A percentile compares a stretch with the other conserved stretches of the same genome.
phyloP scores from a whole-genome alignment of 2,888 invertebrate species.

The Epiblema foenella region DNA sequence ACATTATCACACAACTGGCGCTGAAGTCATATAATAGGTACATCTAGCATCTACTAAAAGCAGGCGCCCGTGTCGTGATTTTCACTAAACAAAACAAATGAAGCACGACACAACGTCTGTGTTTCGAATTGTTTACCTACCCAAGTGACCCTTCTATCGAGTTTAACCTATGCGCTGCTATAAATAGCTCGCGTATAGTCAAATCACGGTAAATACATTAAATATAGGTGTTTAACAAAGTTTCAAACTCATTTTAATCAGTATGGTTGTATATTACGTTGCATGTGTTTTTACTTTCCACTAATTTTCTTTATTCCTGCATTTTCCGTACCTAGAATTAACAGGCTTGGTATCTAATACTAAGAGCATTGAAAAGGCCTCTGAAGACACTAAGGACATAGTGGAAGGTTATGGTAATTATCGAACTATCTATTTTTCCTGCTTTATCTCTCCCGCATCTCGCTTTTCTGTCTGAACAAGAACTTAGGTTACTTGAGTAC shows the following conservation, averaged over 20 bases:
- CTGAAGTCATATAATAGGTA: constrained; percentile 8
- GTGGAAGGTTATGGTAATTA: constrained; percentile 51
- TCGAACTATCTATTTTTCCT: constrained; percentile 2
- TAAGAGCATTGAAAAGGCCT: constrained; percentile 50
- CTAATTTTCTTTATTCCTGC: constrained; percentile 46
- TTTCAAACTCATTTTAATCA: neutral
- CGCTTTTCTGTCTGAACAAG: neutral
- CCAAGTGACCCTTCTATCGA: constrained; percentile 35
- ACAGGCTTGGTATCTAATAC: constrained; percentile 57
- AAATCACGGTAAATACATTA: constrained; percentile 15
- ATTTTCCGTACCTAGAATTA: constrained; percentile 60
- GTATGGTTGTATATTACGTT: constrained; percentile 38
- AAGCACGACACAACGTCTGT: constrained; percentile 13
- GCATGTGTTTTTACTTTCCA: constrained; percentile 53
- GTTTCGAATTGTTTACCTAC: constrained; percentile 37
- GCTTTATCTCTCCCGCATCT: constrained; percentile 35
- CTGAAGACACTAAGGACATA: constrained; percentile 51
- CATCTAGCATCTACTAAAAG: constrained; percentile 3
- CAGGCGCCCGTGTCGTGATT: constrained; percentile 31
- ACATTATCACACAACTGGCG: constrained; percentile 5
- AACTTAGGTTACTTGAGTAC: neutral
- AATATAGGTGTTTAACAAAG: neutral
- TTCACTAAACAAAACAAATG: constrained; percentile 19
- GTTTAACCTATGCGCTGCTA: constrained; percentile 38
- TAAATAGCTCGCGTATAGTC: constrained; percentile 34